Base-by-base conservation (phyloP, 2,888 invertebrate genomes). In the Ophion ellenae region DNA sequence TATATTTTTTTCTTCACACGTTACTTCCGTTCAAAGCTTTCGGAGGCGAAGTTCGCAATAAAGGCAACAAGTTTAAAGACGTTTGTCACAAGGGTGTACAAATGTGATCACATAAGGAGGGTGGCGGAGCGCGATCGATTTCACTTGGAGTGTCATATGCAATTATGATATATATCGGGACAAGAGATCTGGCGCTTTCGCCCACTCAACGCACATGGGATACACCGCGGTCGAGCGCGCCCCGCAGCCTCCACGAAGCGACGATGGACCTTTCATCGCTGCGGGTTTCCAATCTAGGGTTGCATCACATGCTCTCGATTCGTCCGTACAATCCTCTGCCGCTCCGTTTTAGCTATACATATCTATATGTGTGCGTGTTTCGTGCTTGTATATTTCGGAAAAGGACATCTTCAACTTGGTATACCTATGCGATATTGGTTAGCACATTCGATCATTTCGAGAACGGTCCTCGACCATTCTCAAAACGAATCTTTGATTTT, bases 151-250 rank as follows among this genome's bases (percentile, higher is more conserved):
- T 36, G 28, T 70, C 47, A 70, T 36, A 28, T 47, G 69, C 47
- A 47, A 81, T 88, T 83, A 82, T 47, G 84, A 86, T 83, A 85
- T 79, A 75, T 73, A 84, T 81, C 75, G 66, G 77, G 63, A 77
- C 67, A 73, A 78, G 71, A 77, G 78, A 80, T 64, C 67, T 14
- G 57, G 85, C 57, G 36, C 67, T 76, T 74, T 83, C 66, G 77
- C 24, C 24, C 47, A 70, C 71, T 76, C 79, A 71, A 82, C 40
- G 76, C 71, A 66, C 82, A 79, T 69, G 75, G 66, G 74, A 71
- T 84, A 77, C 59, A 59, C 32, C 61, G 67, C 67, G 45, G 36
- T 69, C 77, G 77, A 32, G 36, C 40, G 36, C 59, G 53, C 32
- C 53, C 11, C 47, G 32, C 70, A n/a, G 63, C 63, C 53, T 53